Base-by-base conservation (phyloP, 2,888 invertebrate genomes). In the Mayetiola destructor region DNA sequence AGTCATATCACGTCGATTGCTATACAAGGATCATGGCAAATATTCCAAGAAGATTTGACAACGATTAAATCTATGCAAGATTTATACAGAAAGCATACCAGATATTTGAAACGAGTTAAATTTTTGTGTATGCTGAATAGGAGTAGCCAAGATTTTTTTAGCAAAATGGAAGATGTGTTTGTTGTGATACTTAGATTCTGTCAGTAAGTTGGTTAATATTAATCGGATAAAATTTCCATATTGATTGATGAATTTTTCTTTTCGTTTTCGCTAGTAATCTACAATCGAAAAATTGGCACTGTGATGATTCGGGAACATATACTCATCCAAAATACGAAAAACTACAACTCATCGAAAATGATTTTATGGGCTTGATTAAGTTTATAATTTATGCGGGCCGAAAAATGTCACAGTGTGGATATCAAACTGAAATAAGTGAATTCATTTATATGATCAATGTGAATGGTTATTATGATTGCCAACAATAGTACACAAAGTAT, bases 1-100 rank as follows among this genome's bases (percentile, higher is more conserved):
- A 84, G 82, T 70, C 88, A 88, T 66, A 78, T 88, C 56, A 82
- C 84, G 1, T 83, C 85, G 0, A 85, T 82, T 56, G 86, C 87
- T 29, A 74, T 88, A 29, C 80, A 84, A 56, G 76, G 80, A 0
- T 84, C 84, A 2, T 88, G 88, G 88, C 77, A 78, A 2, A 79
- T 81, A 59, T 83, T 88, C 61, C 82, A 84, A 63, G 79, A 79
- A 59, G 81, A 82, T 63, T 67, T 89, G 42, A 73, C 77, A 62
- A 75, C 76, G 55, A 82, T 82, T 0, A 73, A 76, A 20, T 83
- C 82, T 0, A 68, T 89, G 9, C 88, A 88, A 64, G 81, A 83
- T 60, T 71, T 89, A 16, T 85, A 88, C 63, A 75, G 79, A 14
- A 79, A 80, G 23, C 87, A 89, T 63, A 81, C 82, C 10, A 74